Base-by-base conservation (phyloP, 2,113 vertebrate genomes). In the Phyllostomus hastatus region DNA sequence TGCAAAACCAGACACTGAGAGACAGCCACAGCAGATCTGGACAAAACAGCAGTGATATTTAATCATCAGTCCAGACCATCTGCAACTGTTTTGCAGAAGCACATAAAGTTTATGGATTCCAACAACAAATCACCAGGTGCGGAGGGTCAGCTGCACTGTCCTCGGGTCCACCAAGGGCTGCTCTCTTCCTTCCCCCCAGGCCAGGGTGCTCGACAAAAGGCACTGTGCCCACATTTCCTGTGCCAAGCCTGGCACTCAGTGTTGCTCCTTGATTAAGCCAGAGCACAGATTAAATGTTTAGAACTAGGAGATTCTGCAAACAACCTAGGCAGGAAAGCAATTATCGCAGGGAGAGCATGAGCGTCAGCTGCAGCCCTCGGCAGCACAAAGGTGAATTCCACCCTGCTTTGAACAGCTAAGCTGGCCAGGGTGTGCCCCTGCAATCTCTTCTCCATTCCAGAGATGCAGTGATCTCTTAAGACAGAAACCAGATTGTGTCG, bases 1-100 rank as follows among this genome's bases (percentile, higher is more conserved):
- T 80, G 28, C 5, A 97, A 94, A 96, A 91, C 87, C 94, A 97
- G 97, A 48, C 95, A 48, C 4, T 0, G 88, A 85, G 73, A 97
- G 66, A 96, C 9, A 76, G 96, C 87, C 85, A 86, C 67, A 35
- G 96, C 10, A 94, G 78, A 95, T 91, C 96, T 89, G 95, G 96
- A 96, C 97, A 95, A 76, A 96, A 78, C 94, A 94, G 97, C 97
- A 97, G 93, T 64, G 81, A 89, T 88, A 97, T 97, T 98, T 97
- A 98, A 98, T 97, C 98, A 98, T 91, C 96, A 22, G 61, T 94
- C 97, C 43, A 96, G 94, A 97, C 98, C 98, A 98, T 97, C 98
- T 98, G 98, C 98, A 98, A 97, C 97, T 97, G 97, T 96, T 98
- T 96, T 97, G 97, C 97, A 96, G 92, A 59, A 93, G 91, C 96